These are phyloP conservation scores for Sorex araneus DNA, from an alignment of 2,113 vertebrate species.

Conservation along the genomic window DNA sequence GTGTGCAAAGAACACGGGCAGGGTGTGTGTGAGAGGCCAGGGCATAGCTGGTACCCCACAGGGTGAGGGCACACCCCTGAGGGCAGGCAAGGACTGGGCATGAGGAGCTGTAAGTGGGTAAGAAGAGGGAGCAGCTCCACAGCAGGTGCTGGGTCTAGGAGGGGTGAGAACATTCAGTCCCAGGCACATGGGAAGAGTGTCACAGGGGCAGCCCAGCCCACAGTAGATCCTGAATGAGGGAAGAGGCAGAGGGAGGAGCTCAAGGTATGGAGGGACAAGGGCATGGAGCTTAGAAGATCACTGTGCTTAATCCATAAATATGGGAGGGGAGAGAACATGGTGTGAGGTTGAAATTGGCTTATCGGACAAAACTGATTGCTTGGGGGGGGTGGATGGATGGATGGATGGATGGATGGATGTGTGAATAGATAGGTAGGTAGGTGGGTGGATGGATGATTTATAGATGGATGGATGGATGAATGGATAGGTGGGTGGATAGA, in stretches of 20 bases:
- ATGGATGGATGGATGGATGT: no score
- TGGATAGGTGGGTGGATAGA: no score
- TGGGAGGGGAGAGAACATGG: background rate
- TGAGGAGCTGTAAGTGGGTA: background rate
- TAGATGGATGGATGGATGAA: background rate
- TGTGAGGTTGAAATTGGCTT: no score
- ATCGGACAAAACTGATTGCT: no score
- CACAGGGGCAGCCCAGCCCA: background rate
- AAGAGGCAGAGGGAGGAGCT: background rate
- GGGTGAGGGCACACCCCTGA: background rate
- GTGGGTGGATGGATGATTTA: no score
- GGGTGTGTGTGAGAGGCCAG: background rate
- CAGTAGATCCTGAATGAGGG: accelerated
- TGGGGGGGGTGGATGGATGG: background rate
- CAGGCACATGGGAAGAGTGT: no score
- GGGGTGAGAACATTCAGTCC: background rate
- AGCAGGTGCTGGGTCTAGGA: background rate
- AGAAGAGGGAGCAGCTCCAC: accelerated
- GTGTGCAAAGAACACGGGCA: background rate
- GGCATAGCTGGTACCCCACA: background rate
- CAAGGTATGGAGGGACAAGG: no score
- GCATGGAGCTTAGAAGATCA: no score
- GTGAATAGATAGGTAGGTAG: no score
- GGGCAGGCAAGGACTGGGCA: no score
- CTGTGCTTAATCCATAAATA: background rate